Conservation (phyloP, 2,888 invertebrate species). For the Troides aeacus region DNA sequence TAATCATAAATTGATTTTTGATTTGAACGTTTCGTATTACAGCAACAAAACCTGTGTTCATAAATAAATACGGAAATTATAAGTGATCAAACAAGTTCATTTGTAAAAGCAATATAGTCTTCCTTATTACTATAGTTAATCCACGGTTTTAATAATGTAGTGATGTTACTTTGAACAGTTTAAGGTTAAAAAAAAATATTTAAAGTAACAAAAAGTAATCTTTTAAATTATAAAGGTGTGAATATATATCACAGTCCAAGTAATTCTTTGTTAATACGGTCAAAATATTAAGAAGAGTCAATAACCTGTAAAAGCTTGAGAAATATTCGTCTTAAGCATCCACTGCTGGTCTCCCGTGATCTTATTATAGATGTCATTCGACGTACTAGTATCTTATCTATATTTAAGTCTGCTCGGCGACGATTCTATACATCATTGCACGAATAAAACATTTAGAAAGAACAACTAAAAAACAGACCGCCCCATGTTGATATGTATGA, state of each 20-base stretch:
- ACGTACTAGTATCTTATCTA: constrained; percentile 77
- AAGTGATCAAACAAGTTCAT: constrained; percentile 23
- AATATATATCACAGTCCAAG: not conserved
- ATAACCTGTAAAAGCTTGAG: constrained; percentile 73
- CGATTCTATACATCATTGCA: constrained; percentile 52
- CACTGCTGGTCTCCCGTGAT: constrained; percentile 72
- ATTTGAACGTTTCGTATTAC: constrained; percentile 1
- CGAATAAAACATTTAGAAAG: constrained; percentile 46
- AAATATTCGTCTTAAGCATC: constrained; percentile 60
- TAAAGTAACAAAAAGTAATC: not conserved
- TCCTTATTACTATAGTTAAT: constrained; percentile 25
- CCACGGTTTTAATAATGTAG: constrained; percentile 1
- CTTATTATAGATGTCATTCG: constrained; percentile 80
- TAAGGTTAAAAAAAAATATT: not conserved
- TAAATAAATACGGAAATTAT: constrained; percentile 24
- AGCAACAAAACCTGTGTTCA: constrained; percentile 4
- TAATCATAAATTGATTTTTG: constrained; percentile 20
- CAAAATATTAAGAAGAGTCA: constrained; percentile 55
- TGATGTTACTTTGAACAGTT: not conserved
- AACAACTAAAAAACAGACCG: constrained; percentile 4
- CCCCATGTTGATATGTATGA: constrained; percentile 7
- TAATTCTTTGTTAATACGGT: constrained; percentile 23
- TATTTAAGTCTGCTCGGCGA: constrained; percentile 68
- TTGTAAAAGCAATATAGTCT: constrained; percentile 12
- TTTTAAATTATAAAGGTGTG: constrained; percentile 4